phyloP scores from a whole-genome alignment of 2,113 vertebrate species.

The Paramormyrops kingsleyae region DNA sequence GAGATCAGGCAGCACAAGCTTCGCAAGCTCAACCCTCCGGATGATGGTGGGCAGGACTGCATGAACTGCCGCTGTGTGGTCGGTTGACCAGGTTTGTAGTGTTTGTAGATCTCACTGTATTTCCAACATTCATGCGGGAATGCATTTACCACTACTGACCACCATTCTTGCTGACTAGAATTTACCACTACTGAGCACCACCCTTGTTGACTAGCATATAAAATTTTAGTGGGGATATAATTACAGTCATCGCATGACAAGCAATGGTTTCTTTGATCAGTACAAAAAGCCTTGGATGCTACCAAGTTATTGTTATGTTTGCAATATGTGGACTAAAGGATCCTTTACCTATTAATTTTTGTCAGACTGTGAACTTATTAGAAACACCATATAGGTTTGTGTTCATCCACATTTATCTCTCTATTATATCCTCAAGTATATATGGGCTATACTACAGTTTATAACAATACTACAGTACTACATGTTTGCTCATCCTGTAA shows the following conservation, averaged over 20 bases:
- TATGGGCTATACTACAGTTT: not conserved
- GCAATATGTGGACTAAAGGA: not conserved
- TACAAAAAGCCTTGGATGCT: not conserved
- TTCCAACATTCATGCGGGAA: not conserved
- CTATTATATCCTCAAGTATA: not conserved
- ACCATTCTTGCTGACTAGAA: not conserved
- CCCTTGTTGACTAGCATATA: not conserved
- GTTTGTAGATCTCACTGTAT: not conserved
- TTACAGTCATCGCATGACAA: not conserved
- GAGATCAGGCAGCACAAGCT: constrained; percentile 94
- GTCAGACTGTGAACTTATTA: not conserved
- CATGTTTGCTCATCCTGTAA: not conserved
- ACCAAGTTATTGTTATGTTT: not conserved
- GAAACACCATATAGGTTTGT: not conserved
- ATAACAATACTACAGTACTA: not conserved
- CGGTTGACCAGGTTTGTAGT: constrained; percentile 76
- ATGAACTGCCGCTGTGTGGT: constrained; percentile 94
- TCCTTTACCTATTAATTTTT: not conserved
- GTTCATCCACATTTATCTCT: not conserved
- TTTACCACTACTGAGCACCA: not conserved
- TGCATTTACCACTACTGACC: not conserved
- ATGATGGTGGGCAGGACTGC: constrained; percentile 89
- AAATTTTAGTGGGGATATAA: not conserved
- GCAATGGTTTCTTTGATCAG: not conserved
- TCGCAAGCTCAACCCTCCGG: constrained; percentile 87